A percentile compares a stretch with the other conserved stretches of the same genome.
These are phyloP conservation scores for Autographa pulchrina DNA, from an alignment of 2,888 invertebrate genomes.

Conservation along the genomic window DNA sequence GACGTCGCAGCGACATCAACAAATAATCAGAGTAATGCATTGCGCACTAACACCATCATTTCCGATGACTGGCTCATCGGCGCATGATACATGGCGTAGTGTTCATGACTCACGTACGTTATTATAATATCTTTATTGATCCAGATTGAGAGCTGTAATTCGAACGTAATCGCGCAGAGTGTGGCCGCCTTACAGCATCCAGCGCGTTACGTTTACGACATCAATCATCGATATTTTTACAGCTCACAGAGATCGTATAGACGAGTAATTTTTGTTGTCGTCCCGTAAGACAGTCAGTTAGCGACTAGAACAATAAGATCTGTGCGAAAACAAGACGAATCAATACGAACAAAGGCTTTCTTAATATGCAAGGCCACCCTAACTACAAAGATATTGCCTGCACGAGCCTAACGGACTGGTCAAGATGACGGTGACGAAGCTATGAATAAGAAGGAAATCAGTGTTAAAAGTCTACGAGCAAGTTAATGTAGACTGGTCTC, in stretches of 20 bases:
- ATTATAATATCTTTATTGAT: slow-evolving; percentile 69
- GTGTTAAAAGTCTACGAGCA: slow-evolving; percentile 10
- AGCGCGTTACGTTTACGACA: slow-evolving; percentile 65
- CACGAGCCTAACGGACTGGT: not conserved
- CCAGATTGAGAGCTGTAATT: slow-evolving; percentile 66
- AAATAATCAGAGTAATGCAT: slow-evolving; percentile 40
- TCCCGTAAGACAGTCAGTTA: slow-evolving; percentile 18
- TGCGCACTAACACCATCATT: slow-evolving; percentile 46
- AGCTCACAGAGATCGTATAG: slow-evolving; percentile 55
- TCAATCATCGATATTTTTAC: slow-evolving; percentile 77
- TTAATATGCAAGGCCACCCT: slow-evolving; percentile 30
- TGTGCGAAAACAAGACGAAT: slow-evolving; percentile 29
- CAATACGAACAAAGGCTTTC: slow-evolving; percentile 38
- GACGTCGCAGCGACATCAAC: slow-evolving; percentile 49
- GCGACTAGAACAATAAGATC: slow-evolving; percentile 36
- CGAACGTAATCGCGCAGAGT: slow-evolving; percentile 60
- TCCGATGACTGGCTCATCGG: slow-evolving; percentile 59
- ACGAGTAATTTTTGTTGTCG: slow-evolving; percentile 47
- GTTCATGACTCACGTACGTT: slow-evolving; percentile 58
- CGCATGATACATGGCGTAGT: slow-evolving; percentile 38
- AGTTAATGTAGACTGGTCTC: slow-evolving; percentile 59
- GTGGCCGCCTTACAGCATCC: slow-evolving; percentile 61
- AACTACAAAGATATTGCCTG: slow-evolving; percentile 21
- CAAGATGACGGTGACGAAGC: slow-evolving; percentile 12
- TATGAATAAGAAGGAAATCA: not conserved